Percentiles rank a stretch among this genome's conserved stretches.
Evolutionary conservation across 2,888 invertebrate genomes (phyloP).

Genomic region (Steromphala cineraria): DNA sequence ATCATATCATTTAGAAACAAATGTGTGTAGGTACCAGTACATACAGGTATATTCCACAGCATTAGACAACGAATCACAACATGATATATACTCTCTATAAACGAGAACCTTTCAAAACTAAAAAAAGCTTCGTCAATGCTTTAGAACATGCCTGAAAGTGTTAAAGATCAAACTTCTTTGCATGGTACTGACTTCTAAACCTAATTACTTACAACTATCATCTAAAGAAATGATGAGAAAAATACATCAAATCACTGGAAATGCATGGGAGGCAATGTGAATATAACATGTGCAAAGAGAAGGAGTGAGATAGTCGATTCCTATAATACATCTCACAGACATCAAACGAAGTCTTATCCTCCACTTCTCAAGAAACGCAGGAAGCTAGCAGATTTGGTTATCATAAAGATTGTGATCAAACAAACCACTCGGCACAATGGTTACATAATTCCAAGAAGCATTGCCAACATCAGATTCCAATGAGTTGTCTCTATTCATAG

Average conservation of each 20-base stretch:
- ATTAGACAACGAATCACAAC: no score
- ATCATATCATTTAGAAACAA: no score
- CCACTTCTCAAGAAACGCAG: not conserved
- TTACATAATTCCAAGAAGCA: not conserved
- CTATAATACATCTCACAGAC: not conserved
- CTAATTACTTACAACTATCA: not conserved
- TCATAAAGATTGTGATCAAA: not conserved
- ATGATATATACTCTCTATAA: no score
- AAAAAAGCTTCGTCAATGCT: no score
- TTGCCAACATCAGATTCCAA: no score
- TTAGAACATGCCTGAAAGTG: no score
- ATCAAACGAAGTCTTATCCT: not conserved
- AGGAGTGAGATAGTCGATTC: not conserved
- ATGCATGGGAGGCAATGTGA: not conserved
- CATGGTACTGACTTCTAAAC: not conserved
- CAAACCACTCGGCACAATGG: not conserved
- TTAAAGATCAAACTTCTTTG: no score
- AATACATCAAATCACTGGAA: not conserved
- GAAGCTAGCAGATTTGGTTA: not conserved
- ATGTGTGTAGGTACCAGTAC: no score
- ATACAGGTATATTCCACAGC: no score
- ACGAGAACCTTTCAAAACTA: no score
- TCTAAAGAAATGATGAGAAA: not conserved
- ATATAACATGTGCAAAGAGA: not conserved
- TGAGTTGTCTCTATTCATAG: no score